Evolutionary conservation across 2,113 vertebrate genomes (phyloP).

Genomic region (Numenius arquata): DNA sequence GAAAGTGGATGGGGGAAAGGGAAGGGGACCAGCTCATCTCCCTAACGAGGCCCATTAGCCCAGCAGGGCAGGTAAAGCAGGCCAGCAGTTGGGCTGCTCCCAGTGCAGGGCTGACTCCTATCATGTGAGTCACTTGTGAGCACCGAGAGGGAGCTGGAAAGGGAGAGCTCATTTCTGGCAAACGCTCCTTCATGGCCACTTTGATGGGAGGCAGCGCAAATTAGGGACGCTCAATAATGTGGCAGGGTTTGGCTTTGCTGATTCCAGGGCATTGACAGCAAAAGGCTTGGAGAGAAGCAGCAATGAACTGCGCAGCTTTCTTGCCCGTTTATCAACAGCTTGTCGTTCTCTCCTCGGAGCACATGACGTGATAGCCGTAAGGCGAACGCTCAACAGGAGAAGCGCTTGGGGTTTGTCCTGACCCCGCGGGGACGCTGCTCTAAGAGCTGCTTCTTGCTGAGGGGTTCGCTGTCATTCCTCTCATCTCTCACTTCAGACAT

Average conservation of each 20-base stretch:
- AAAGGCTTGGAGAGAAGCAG: not conserved
- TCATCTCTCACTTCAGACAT: not conserved
- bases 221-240: not conserved
- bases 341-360: not conserved
- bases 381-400: not conserved
- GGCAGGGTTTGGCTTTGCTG: not conserved
- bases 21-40: not conserved
- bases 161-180: not conserved
- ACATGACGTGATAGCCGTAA: fast-evolving
- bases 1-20: not conserved
- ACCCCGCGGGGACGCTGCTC: not conserved
- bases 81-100: not conserved
- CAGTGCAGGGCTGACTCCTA: not conserved
- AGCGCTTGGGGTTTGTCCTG: not conserved
- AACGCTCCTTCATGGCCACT: fast-evolving
- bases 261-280: not conserved
- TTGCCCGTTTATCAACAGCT: not conserved
- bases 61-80: not conserved
- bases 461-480: not conserved
- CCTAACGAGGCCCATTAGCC: not conserved
- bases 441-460: not conserved
- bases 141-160: not conserved
- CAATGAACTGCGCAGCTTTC: not conserved
- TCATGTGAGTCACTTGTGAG: not conserved
- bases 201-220: not conserved